Percentiles rank a stretch among this genome's conserved stretches.
These are phyloP conservation scores for Crotophaga sulcirostris DNA, from an alignment of 2,113 vertebrate genomes.

Conservation along the genomic window DNA sequence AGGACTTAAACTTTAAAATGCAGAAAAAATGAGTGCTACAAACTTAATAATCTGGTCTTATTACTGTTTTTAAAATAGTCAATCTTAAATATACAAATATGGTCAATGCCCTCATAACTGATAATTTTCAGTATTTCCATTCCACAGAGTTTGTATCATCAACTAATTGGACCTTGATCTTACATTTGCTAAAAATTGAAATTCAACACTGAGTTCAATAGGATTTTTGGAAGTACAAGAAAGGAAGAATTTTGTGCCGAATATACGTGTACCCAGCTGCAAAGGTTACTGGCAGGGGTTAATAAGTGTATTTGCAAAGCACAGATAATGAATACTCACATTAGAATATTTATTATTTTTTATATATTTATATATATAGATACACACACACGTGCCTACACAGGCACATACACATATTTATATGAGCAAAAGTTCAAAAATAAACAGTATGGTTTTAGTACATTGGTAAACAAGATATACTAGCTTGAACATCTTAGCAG, in stretches of 20 bases:
- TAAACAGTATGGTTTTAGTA: background rate
- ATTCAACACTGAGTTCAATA: background rate
- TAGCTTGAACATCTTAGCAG: constrained; percentile 32
- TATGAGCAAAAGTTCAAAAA: background rate
- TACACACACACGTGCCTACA: background rate
- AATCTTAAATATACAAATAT: background rate
- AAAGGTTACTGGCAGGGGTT: constrained; percentile 34
- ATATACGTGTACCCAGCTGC: constrained; percentile 1
- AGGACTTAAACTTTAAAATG: background rate
- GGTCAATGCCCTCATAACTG: background rate
- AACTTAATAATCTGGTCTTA: background rate
- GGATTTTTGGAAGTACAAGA: background rate
- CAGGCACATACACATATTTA: background rate
- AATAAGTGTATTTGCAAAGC: constrained; percentile 16
- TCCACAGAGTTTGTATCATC: background rate
- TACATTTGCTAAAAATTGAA: constrained; percentile 15
- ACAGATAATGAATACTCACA: constrained; percentile 8
- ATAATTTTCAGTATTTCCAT: background rate
- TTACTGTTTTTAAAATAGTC: background rate
- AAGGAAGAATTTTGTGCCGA: background rate
- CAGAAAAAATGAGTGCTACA: background rate
- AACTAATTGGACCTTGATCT: background rate
- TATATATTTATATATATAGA: background rate
- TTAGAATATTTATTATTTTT: background rate
- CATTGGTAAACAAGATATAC: constrained; percentile 55